phyloP scores from a whole-genome alignment of 2,888 invertebrate genomes.

The Scaptomyza tumidula region DNA sequence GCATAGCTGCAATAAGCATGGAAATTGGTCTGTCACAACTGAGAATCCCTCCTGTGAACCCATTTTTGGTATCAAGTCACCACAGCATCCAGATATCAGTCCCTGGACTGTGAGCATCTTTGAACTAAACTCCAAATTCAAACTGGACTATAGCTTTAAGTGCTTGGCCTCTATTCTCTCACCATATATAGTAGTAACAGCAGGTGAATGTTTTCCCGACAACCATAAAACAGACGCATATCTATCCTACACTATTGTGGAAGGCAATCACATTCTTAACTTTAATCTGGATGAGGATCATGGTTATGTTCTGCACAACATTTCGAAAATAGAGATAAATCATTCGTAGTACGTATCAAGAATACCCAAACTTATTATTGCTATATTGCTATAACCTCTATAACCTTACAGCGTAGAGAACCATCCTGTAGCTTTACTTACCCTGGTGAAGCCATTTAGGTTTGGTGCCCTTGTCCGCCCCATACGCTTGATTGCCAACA shows the following conservation, averaged over 20 bases:
- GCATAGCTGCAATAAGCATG: conserved; percentile 56
- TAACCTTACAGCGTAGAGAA: background rate
- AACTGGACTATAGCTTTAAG: conserved; percentile 1
- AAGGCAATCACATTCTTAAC: conserved; percentile 14
- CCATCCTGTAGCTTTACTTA: conserved; percentile 39
- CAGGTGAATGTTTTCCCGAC: conserved; percentile 7
- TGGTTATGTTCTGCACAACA: conserved; percentile 44
- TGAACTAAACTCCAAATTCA: background rate
- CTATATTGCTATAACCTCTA: background rate
- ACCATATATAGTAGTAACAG: conserved; percentile 29
- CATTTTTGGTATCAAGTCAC: conserved; percentile 62
- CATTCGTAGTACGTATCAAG: conserved; percentile 44
- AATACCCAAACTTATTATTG: background rate
- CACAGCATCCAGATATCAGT: conserved; percentile 43
- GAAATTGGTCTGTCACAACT: conserved; percentile 62
- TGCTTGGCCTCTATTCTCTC: conserved; percentile 38
- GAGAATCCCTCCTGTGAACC: conserved; percentile 64
- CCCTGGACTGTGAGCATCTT: conserved; percentile 71
- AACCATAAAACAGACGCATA: fast-evolving
- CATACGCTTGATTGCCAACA: conserved; percentile 42
- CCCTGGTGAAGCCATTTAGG: conserved; percentile 51
- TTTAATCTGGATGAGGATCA: conserved; percentile 24
- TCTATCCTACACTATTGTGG: conserved; percentile 24
- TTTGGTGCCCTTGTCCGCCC: conserved; percentile 47
- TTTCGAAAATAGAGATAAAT: conserved; percentile 46